These are phyloP conservation scores for Pipa parva DNA, from an alignment of 2,113 vertebrate genomes.

Conservation along the genomic window DNA sequence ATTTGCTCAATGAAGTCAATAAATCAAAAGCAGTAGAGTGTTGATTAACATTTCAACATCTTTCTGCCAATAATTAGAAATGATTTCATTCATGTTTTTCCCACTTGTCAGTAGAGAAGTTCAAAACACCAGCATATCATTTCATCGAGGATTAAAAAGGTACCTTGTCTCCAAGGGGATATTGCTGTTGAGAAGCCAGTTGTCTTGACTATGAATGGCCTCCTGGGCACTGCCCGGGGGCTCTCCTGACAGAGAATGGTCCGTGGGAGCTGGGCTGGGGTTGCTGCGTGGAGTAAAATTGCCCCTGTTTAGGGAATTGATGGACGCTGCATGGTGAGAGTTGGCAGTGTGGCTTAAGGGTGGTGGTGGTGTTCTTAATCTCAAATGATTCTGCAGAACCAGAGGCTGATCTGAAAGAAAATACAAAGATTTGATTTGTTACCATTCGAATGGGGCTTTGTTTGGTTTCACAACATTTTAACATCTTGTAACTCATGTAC, in stretches of 20 bases:
- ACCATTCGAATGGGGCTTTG: too few species aligned
- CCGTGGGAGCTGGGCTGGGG: slow-evolving; percentile 88
- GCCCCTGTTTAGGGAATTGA: slow-evolving; percentile 87
- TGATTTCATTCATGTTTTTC: neutral
- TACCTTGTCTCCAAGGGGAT: slow-evolving; percentile 98
- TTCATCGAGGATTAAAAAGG: neutral
- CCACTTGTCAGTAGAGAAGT: neutral
- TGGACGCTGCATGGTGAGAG: slow-evolving; percentile 86
- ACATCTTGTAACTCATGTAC: too few species aligned
- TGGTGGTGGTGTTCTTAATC: slow-evolving; percentile 86
- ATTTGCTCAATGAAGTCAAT: neutral
- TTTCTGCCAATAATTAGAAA: slow-evolving; percentile 3
- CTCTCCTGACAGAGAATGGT: slow-evolving; percentile 86
- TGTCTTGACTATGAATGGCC: slow-evolving; percentile 83
- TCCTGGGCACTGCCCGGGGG: slow-evolving; percentile 74
- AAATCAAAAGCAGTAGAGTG: slow-evolving; percentile 2
- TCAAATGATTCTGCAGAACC: slow-evolving; percentile 84
- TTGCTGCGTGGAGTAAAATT: slow-evolving; percentile 94
- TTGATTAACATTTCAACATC: neutral
- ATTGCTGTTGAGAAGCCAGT: slow-evolving; percentile 98
- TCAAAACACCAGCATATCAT: neutral
- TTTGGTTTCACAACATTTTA: too few species aligned
- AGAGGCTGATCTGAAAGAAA: slow-evolving; percentile 69
- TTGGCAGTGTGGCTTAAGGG: slow-evolving; percentile 86
- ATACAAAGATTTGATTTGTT: slow-evolving; percentile 4